Evolutionary conservation across 2,888 invertebrate species (phyloP), one percentile per base, ranked within the genome.

Genomic region (Dermolepida albohirtum): DNA sequence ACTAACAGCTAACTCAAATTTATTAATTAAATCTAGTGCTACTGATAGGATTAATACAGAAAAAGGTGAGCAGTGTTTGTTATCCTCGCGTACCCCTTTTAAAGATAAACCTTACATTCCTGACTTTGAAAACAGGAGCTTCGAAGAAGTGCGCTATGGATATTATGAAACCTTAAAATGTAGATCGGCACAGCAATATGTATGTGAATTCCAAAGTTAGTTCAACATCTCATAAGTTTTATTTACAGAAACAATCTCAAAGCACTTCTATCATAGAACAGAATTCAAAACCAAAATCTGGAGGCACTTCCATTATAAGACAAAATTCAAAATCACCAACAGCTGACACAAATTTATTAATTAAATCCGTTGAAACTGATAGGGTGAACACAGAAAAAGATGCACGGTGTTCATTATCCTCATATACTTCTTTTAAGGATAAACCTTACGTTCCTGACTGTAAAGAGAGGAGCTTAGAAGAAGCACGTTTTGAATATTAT

Each of bases 321-420:
- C 67, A 69, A 51, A 69, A 44, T 52, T 72, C 74, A n/a, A 80
- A 80, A 5, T 78, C 73, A 64, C 68, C 75, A n/a, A 57, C 71
- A 0, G 74, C 80, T 1, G 83, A 83, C 71, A 71, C 75, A n/a
- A 77, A 73, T 65, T 75, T 78, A 17, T 70, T 82, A 51, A 71
- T 83, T 5, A 79, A 79, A 71, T 75, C 82, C 65, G 88, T 89
- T 14, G 84, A 85, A 17, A 85, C 86, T 6, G 92, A 93, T 74
- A 85, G 90, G 22, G 85, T 88, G 54, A 82, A 86, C 1, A 88
- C 87, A 0, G 85, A 92, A 52, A 87, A 88, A 70, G 92, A 93
- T 0, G 89, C 90, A 5, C 94, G 94, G 81, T 96, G 95, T 95
- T 86, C 92, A 0, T 85, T 95, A 1, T 92, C 94, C 0, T 89